Evolutionary conservation across 1,140 invertebrate species (phyloP).

Genomic region (Scylla paramamosain): DNA sequence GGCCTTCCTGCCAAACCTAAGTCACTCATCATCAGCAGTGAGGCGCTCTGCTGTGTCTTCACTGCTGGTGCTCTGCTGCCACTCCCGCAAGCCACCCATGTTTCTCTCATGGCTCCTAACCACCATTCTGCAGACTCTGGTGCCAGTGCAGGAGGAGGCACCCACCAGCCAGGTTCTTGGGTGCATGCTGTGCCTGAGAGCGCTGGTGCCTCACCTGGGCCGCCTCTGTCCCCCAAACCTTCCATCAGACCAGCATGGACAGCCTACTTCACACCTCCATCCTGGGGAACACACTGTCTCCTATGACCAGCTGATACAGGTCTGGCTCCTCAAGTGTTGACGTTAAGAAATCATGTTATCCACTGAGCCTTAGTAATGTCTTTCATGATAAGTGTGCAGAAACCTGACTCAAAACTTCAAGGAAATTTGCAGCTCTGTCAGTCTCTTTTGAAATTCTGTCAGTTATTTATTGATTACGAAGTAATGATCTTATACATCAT

Average conservation of each 20-base stretch:
- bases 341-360: background rate
- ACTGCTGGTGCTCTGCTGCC: constrained; percentile 84
- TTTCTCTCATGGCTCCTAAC: constrained; percentile 84
- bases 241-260: constrained; percentile 84
- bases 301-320: constrained; percentile 78
- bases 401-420: too few relatives aligned
- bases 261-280: constrained; percentile 82
- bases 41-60: constrained; percentile 85
- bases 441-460: too few relatives aligned
- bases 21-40: constrained; percentile 83
- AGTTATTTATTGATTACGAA: too few relatives aligned
- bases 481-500: too few relatives aligned
- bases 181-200: constrained; percentile 84
- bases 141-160: constrained; percentile 82
- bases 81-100: constrained; percentile 84
- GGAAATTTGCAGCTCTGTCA: too few relatives aligned
- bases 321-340: constrained; percentile 23
- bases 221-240: constrained; percentile 82
- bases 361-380: background rate
- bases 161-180: constrained; percentile 84
- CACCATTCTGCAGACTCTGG: constrained; percentile 81
- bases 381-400: background rate
- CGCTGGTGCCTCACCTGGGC: constrained; percentile 84
- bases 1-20: constrained; percentile 85
- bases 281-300: constrained; percentile 74